Conservation (phyloP, 2,797 vertebrate species). For the Margarornis squamiger region DNA sequence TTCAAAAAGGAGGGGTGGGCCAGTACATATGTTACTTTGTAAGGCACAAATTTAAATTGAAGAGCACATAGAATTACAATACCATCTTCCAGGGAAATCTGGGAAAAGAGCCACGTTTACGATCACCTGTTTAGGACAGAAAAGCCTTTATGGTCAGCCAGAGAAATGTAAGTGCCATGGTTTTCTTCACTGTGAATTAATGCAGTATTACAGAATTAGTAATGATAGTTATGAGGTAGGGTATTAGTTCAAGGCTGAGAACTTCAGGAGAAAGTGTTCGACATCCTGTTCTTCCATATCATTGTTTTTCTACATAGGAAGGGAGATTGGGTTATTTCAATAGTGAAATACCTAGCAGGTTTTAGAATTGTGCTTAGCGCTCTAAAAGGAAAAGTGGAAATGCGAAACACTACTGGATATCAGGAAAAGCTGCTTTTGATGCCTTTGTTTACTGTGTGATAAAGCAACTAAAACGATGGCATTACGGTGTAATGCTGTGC, state of each 20-base stretch:
- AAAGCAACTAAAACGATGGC: background rate
- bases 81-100: background rate
- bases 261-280: background rate
- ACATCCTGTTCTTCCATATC: background rate
- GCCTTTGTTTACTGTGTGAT: background rate
- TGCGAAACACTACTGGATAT: background rate
- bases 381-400: background rate
- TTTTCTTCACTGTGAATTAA: background rate
- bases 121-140: background rate
- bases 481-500: background rate
- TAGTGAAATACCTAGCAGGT: background rate
- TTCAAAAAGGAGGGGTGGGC: background rate
- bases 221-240: background rate
- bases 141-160: background rate
- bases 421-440: background rate
- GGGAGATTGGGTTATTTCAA: background rate
- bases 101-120: background rate
- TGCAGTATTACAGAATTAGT: background rate
- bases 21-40: background rate
- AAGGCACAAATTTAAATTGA: background rate
- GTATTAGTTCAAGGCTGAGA: background rate
- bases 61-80: background rate
- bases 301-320: background rate
- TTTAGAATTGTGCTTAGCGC: background rate
- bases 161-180: background rate